Percentiles rank a stretch among this genome's conserved stretches.
phyloP scores from a whole-genome alignment of 2,888 invertebrate species.

The Alsophila aescularia region DNA sequence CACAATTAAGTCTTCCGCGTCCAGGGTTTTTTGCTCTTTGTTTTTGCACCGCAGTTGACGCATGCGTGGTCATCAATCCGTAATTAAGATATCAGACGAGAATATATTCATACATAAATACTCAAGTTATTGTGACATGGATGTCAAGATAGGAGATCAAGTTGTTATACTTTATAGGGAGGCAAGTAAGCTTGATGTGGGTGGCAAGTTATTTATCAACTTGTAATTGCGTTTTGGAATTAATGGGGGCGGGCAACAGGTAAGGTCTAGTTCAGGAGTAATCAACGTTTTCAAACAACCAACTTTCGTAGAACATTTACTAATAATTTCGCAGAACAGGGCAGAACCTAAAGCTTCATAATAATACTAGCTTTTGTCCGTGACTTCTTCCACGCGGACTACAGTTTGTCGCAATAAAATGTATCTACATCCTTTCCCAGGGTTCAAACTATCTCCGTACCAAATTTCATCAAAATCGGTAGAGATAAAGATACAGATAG shows the following conservation, averaged over 20 bases:
- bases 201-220: slow-evolving; percentile 47
- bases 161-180: slow-evolving; percentile 34
- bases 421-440: too few relatives aligned
- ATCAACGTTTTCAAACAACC: not conserved
- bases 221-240: slow-evolving; percentile 42
- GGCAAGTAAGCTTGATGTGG: slow-evolving; percentile 43
- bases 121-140: slow-evolving; percentile 58
- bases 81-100: slow-evolving; percentile 68
- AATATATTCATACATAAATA: slow-evolving; percentile 46
- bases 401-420: too few relatives aligned
- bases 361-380: too few relatives aligned
- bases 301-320: too few relatives aligned
- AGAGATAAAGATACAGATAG: too few relatives aligned
- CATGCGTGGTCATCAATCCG: slow-evolving; percentile 57
- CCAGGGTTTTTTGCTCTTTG: slow-evolving; percentile 44
- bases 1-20: slow-evolving; percentile 52
- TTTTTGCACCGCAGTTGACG: slow-evolving; percentile 45
- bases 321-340: too few relatives aligned
- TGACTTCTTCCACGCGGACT: too few relatives aligned
- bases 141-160: slow-evolving; percentile 69
- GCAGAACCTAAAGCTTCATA: too few relatives aligned
- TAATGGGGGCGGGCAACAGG: slow-evolving; percentile 33
- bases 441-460: too few relatives aligned
- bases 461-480: too few relatives aligned
- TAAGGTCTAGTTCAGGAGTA: slow-evolving; percentile 9